Evolutionary conservation across 2,113 vertebrate species (phyloP).

Genomic region (Grallaria varia): DNA sequence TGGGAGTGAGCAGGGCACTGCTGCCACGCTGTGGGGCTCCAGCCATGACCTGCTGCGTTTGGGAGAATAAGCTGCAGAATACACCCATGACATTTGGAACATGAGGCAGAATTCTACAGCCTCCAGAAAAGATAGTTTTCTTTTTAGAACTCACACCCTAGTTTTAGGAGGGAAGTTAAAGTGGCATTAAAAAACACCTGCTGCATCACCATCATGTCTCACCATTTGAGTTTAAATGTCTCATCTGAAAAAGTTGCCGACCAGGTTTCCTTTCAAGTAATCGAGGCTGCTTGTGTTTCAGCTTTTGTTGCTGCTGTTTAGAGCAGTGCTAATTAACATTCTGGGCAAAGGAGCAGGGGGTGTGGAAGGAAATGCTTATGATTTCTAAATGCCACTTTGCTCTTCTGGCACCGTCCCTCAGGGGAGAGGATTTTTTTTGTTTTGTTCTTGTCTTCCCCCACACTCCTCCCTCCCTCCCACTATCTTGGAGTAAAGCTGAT

Average conservation of each 20-base stretch:
- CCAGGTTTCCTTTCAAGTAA: background rate
- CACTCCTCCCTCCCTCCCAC: background rate
- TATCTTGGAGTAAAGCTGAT: background rate
- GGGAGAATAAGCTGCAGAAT: background rate
- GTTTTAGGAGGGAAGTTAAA: background rate
- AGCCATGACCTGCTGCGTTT: background rate
- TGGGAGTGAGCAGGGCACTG: background rate
- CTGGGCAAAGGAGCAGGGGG: slow-evolving; percentile 23
- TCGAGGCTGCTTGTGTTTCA: background rate
- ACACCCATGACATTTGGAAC: background rate
- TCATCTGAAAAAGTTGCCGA: background rate
- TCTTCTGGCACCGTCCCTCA: background rate
- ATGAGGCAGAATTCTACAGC: background rate
- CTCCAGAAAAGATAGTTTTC: background rate
- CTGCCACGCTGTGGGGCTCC: background rate
- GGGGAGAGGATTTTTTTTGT: background rate
- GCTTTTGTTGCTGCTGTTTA: background rate
- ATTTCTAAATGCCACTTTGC: slow-evolving; percentile 54
- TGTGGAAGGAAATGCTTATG: slow-evolving; percentile 13
- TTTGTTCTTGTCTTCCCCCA: background rate
- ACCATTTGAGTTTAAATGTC: background rate
- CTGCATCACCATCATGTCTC: background rate
- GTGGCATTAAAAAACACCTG: slow-evolving; percentile 26
- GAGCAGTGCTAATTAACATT: slow-evolving; percentile 49
- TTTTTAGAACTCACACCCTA: background rate